Evolutionary conservation across 1,140 invertebrate genomes (phyloP).

Genomic region (Andrena cerasifolii): DNA sequence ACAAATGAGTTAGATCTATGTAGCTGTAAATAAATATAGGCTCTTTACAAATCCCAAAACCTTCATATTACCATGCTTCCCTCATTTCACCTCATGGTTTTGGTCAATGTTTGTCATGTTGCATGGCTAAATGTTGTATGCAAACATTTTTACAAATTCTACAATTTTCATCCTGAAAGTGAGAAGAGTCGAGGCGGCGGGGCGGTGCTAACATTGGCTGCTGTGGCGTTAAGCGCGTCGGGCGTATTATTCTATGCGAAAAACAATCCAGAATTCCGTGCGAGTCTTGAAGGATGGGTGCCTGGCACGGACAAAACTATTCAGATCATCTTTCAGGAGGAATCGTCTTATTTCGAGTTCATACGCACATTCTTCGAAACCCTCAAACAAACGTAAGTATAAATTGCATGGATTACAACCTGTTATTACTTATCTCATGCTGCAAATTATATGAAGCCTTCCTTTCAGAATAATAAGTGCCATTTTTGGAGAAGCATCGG

Average conservation of each 20-base stretch:
- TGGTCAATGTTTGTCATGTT: background rate
- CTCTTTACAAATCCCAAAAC: background rate
- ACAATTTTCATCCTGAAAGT: conserved; percentile 54
- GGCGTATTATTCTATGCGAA: conserved; percentile 85
- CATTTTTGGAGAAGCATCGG: conserved; percentile 50
- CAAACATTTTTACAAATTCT: too few relatives aligned
- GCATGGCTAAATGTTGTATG: background rate
- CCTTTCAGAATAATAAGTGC: conserved; percentile 66
- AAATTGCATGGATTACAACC: conserved; percentile 45
- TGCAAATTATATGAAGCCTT: background rate
- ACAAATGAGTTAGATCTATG: background rate
- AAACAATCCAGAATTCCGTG: conserved; percentile 86
- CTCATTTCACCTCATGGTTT: background rate
- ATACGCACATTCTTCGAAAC: conserved; percentile 71
- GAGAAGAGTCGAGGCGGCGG: conserved; percentile 68
- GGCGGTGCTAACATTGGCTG: conserved; percentile 81
- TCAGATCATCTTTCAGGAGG: conserved; percentile 87
- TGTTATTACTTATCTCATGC: conserved; percentile 47
- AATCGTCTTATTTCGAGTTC: conserved; percentile 82
- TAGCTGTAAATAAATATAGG: background rate
- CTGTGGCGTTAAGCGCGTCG: conserved; percentile 82
- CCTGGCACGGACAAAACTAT: conserved; percentile 87
- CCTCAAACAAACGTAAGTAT: conserved; percentile 74
- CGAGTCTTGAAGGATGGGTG: conserved; percentile 85
- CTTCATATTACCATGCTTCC: too few relatives aligned